Evolutionary conservation across 2,113 vertebrate genomes (phyloP).

Genomic region (Leucoraja erinaceus): DNA sequence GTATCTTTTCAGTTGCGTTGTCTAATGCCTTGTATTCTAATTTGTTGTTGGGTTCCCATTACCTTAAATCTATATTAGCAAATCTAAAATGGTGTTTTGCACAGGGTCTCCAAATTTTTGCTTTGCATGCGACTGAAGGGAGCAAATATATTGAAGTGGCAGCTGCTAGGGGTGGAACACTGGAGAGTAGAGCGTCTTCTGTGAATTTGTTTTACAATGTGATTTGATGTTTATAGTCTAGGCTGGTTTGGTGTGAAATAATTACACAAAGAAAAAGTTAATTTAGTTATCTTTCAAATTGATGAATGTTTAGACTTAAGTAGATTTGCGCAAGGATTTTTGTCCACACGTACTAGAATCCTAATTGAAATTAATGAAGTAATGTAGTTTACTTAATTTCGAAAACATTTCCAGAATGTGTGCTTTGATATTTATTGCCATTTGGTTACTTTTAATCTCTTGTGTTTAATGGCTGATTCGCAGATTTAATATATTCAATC

Average conservation of each 20-base stretch:
- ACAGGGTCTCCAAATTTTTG: not conserved
- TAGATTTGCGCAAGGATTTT: not conserved
- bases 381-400: too few relatives aligned
- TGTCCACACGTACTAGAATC: too few relatives aligned
- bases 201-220: not conserved
- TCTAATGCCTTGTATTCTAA: not conserved
- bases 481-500: too few relatives aligned
- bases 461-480: not conserved
- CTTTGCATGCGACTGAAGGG: not conserved
- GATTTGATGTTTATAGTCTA: not conserved
- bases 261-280: not conserved
- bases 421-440: not conserved
- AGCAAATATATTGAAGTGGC: not conserved
- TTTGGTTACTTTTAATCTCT: not conserved
- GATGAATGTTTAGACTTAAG: not conserved
- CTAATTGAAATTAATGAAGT: not conserved
- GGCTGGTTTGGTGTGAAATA: not conserved
- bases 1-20: not conserved
- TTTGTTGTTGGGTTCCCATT: not conserved
- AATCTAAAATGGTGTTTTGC: not conserved
- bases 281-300: not conserved
- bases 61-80: not conserved
- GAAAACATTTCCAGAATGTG: not conserved
- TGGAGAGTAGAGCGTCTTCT: not conserved
- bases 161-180: not conserved